Evolutionary conservation across 2,888 invertebrate genomes (phyloP), one percentile per base, ranked within the genome.

Genomic region (Drosophila putrida): DNA sequence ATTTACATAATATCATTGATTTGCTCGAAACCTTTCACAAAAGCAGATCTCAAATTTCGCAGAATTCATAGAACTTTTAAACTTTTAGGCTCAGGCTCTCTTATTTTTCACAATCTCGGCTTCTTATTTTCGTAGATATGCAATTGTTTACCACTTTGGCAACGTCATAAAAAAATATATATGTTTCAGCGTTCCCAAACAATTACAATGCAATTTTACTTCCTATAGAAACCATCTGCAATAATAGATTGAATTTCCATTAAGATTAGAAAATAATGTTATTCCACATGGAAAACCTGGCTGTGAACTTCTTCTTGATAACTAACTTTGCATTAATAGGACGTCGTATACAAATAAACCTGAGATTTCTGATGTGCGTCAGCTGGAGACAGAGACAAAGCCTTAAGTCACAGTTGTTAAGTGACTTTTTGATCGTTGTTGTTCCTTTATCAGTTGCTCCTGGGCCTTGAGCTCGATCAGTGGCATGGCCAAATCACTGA

Each of bases 401-500:
- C 58, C 11, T 47, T 73, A 89, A 31, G 77, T 67, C 44, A 81
- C 49, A 27, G 55, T 72, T 28, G 75, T 44, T 41, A 62, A 49
- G 50, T 65, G 78, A 20, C 35, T 10, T 57, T 61, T 28, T 54
- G 55, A 57, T 0, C 35, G 65, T 25, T 66, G 53, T 33, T 49
- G 25, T 43, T 35, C 31, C 31, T 15, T 25, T 27, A 6, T 8
- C 6, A 31, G 36, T 35, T 68, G 69, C 6, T 47, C 58, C 11
- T 44, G 63, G 3, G 27, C 36, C 25, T 67, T 61, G 20, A 67
- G 49, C 13, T 87, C 89, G 6, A 91, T 63, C 20, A 91, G 65
- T 3, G 90, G 91, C 60, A 80, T 74, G 1, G 78, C 83, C 36
- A 88, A 55, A 35, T 91, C 91, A 49, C 91, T 91, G 4, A 90